Conservation (phyloP, 2,888 invertebrate genomes). For the Ormia ochracea region DNA sequence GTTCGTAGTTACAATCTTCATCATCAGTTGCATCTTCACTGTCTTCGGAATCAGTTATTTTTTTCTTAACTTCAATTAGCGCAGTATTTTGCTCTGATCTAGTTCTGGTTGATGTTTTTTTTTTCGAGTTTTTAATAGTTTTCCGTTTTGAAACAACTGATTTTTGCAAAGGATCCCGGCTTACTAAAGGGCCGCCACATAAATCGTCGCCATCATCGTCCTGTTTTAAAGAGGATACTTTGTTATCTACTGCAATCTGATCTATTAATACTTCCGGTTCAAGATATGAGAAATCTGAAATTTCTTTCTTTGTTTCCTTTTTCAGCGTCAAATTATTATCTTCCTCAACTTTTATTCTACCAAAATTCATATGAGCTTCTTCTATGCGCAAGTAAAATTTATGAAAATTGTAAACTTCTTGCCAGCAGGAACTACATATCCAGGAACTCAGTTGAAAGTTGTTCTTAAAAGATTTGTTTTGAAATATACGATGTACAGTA, state of each 20-base stretch:
- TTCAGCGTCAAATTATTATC: not conserved
- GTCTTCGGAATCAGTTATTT: conserved; percentile 23
- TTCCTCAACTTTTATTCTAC: conserved; percentile 62
- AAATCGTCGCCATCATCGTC: not conserved
- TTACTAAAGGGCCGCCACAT: not conserved
- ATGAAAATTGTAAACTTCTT: conserved; percentile 66
- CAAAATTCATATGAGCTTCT: conserved; percentile 65
- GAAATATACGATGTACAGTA: not conserved
- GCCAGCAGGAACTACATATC: conserved; percentile 69
- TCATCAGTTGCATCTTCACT: conserved; percentile 63
- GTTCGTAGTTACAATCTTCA: conserved; percentile 60
- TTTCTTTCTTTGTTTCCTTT: conserved; percentile 8
- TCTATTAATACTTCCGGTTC: conserved; percentile 26
- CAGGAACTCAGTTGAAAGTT: conserved; percentile 18
- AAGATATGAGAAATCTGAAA: not conserved
- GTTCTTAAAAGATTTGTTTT: conserved; percentile 3
- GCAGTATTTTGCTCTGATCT: conserved; percentile 18
- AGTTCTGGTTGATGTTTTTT: not conserved
- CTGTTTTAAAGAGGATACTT: not conserved
- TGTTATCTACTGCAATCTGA: not conserved
- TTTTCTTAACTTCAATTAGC: conserved; percentile 47
- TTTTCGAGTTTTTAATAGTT: not conserved
- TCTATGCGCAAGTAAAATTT: conserved; percentile 67
- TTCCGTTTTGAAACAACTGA: not conserved
- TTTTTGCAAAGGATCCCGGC: conserved; percentile 23